Conservation (phyloP, 2,888 invertebrate genomes). For the Thereva unica region DNA sequence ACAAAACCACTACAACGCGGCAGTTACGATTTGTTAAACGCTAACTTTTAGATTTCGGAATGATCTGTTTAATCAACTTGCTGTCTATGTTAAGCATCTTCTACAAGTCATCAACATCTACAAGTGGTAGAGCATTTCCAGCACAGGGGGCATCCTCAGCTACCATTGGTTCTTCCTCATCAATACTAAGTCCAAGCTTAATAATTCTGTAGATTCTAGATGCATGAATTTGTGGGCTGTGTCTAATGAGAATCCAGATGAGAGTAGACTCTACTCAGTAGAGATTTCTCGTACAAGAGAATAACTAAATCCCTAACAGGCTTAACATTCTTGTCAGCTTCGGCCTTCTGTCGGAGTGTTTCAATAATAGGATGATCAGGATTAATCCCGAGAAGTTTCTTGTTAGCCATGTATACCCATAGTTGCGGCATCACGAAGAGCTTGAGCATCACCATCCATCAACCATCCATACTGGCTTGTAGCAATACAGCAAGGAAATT, state of each 20-base stretch:
- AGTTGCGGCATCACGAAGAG: conserved; percentile 94
- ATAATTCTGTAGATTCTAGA: conserved; percentile 92
- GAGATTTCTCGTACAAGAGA: conserved; percentile 92
- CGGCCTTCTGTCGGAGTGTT: conserved; percentile 79
- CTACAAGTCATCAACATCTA: conserved; percentile 84
- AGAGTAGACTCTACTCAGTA: too few relatives aligned
- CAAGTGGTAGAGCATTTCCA: conserved; percentile 80
- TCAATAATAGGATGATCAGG: conserved; percentile 94
- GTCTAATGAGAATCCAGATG: conserved; percentile 95
- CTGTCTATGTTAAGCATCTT: conserved; percentile 97
- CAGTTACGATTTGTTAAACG: neutral
- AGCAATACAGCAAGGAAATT: conserved; percentile 99
- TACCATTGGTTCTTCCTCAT: conserved; percentile 86
- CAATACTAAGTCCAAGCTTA: too few relatives aligned
- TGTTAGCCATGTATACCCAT: conserved; percentile 99
- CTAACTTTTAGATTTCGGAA: too few relatives aligned
- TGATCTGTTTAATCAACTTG: conserved; percentile 99
- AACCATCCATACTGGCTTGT: conserved; percentile 99
- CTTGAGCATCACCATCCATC: conserved; percentile 99
- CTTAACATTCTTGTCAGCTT: conserved; percentile 98
- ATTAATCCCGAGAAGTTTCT: conserved; percentile 98
- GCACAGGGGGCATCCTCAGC: conserved; percentile 67
- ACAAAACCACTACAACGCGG: conserved; percentile 37
- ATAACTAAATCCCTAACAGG: conserved; percentile 97
- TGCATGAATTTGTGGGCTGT: conserved; percentile 95